Conservation (phyloP, 1,140 invertebrate species). For the Bombus haemorrhoidalis region DNA sequence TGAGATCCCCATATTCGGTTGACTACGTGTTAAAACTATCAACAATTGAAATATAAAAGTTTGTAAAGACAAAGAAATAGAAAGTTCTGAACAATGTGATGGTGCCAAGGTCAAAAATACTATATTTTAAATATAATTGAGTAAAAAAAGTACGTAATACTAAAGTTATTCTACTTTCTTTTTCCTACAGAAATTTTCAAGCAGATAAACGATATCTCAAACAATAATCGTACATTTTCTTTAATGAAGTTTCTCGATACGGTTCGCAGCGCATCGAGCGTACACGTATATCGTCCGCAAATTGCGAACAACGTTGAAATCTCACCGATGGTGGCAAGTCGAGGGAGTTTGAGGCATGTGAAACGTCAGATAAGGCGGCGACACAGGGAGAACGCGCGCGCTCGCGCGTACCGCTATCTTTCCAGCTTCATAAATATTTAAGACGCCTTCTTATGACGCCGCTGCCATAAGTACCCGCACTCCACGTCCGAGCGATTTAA, state of each 20-base stretch:
- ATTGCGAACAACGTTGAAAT: slow-evolving; percentile 43
- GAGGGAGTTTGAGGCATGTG: slow-evolving; percentile 19
- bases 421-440: slow-evolving; percentile 74
- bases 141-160: background rate
- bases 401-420: slow-evolving; percentile 55
- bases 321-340: slow-evolving; percentile 12
- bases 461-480: slow-evolving; percentile 44
- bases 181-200: background rate
- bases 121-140: too few species aligned
- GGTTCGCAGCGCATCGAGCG: background rate
- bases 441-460: slow-evolving; percentile 60
- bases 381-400: slow-evolving; percentile 19
- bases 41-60: background rate
- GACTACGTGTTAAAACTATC: background rate
- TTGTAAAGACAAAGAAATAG: background rate
- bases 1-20: too few species aligned
- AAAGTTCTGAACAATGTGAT: background rate
- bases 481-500: slow-evolving; percentile 58
- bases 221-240: background rate
- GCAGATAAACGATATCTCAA: background rate
- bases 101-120: background rate
- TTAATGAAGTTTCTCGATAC: background rate
- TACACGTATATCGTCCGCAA: background rate
- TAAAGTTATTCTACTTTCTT: background rate
- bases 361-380: slow-evolving; percentile 57